Evolutionary conservation across 1,140 invertebrate genomes (phyloP).

Genomic region (Heliothis virescens): DNA sequence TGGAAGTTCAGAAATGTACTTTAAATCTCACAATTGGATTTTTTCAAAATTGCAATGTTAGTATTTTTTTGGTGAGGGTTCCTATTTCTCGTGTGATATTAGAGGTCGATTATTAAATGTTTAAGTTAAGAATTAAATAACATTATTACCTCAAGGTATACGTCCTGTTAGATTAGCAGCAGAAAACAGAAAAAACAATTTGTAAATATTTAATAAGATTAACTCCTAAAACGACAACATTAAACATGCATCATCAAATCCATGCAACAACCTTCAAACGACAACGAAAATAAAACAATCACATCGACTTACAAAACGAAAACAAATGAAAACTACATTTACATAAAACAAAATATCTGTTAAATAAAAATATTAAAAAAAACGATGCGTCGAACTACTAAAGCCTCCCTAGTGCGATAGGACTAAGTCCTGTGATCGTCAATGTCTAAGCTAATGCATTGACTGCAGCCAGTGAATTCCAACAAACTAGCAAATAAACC

Average conservation of each 20-base stretch:
- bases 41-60: too few relatives aligned
- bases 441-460: background rate
- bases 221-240: constrained; percentile 31
- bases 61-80: too few relatives aligned
- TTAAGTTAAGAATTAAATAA: background rate
- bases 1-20: constrained; percentile 72
- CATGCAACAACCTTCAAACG: constrained; percentile 52
- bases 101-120: too few relatives aligned
- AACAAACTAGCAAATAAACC: background rate
- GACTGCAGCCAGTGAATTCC: background rate
- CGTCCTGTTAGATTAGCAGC: constrained; percentile 75
- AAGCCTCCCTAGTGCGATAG: background rate
- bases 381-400: background rate
- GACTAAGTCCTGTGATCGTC: background rate
- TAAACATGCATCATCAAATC: constrained; percentile 48
- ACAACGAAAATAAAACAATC: constrained; percentile 5
- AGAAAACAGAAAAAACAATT: constrained; percentile 59
- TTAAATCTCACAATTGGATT: background rate
- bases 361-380: background rate
- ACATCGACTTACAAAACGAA: constrained; percentile 34
- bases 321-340: constrained; percentile 40
- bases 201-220: constrained; percentile 45
- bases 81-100: too few relatives aligned
- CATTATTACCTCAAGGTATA: constrained; percentile 80
- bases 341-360: constrained; percentile 16